phyloP scores from a whole-genome alignment of 1,140 invertebrate species.

The Dendrolimus punctatus region DNA sequence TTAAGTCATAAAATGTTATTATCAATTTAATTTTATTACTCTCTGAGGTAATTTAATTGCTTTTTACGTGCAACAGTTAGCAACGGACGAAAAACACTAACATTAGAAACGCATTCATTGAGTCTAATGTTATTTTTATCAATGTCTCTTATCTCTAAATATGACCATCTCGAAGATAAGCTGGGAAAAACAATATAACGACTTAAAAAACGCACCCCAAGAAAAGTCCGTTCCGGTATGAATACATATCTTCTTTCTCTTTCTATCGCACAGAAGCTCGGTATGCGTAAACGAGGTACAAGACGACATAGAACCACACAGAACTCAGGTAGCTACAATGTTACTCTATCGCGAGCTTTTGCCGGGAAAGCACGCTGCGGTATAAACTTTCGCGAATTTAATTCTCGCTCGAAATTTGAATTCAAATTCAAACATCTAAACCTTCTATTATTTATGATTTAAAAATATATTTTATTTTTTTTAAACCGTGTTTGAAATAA shows the following conservation, averaged over 20 bases:
- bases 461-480: constrained; percentile 3
- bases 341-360: constrained; percentile 63
- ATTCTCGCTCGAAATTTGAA: constrained; percentile 19
- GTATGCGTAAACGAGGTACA: constrained; percentile 23
- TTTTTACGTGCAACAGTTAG: too few relatives aligned
- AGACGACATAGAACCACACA: constrained; percentile 27
- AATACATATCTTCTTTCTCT: constrained; percentile 34
- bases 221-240: constrained; percentile 45
- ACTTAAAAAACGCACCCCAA: constrained; percentile 37
- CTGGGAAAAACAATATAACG: constrained; percentile 51
- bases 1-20: too few relatives aligned
- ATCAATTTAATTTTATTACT: too few relatives aligned
- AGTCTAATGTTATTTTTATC: constrained; percentile 21
- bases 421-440: background rate
- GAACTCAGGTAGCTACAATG: constrained; percentile 51
- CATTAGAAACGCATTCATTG: constrained; percentile 6
- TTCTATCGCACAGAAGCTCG: constrained; percentile 13
- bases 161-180: constrained; percentile 44
- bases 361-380: constrained; percentile 55
- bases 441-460: constrained; percentile 1
- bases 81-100: too few relatives aligned
- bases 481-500: constrained; percentile 10
- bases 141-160: constrained; percentile 36
- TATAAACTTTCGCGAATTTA: constrained; percentile 30
- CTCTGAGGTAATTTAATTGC: too few relatives aligned